Base-by-base conservation (phyloP, 2,888 invertebrate genomes). In the Synanthedon formicaeformis region DNA sequence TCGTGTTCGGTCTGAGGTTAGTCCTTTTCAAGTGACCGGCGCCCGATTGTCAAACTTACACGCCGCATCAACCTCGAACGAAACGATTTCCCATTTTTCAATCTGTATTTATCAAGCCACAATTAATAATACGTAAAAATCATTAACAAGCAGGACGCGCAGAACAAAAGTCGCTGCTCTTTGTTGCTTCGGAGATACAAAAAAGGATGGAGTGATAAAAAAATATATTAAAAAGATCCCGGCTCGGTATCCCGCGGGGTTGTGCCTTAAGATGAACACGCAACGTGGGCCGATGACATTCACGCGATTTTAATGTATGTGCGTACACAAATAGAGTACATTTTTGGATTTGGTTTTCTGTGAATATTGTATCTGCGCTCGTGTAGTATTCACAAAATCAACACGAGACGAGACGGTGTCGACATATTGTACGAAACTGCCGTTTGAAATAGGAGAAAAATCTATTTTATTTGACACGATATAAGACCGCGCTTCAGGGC, bases 91-190 rank as follows among this genome's bases (percentile, higher is more conserved):
- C 73, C 78, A 84, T 82, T 81, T 81, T 80, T 84, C 81, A 84
- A 83, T 84, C 79, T 74, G 63, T 77, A 80, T 78, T 78, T 80
- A 80, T 78, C 75, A 66, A 66, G 60, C 71, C 69, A 81, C 82
- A 82, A 86, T 87, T 87, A 86, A 86, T 87, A 86, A 84, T 81
- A 76, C 83, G 81, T 83, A 80, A 83, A 84, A 84, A 85, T 86
- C 87, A 86, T 87, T 87, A 87, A 83, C 78, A 71, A 74, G 70
- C 78, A 73, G 80, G 81, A 84, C 83, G 79, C 49, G 71, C 80
- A 77, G 84, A 81, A 84, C 84, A 84, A 83, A 82, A 81, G 85
- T 87, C 78, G 86, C 85, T 74, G 78, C 78, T 80, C 75, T 83
- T 84, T 82, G 81, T 79, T 77, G 69, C 74, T 67, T 77, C 76